Conservation (phyloP, 2,888 invertebrate genomes). For the Phania funesta region DNA sequence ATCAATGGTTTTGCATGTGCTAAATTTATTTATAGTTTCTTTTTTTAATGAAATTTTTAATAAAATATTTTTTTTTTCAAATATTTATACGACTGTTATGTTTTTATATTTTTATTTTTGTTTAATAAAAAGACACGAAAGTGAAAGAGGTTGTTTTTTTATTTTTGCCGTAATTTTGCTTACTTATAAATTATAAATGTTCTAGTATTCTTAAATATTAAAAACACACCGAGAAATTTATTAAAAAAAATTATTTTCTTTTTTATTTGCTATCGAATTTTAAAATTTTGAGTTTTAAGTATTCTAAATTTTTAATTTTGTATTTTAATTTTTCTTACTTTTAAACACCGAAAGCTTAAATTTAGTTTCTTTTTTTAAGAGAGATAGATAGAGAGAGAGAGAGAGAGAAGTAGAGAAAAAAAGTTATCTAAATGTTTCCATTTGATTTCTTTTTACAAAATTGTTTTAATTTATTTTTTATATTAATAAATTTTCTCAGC, state of each 20-base stretch:
- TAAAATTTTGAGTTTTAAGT: constrained; percentile 71
- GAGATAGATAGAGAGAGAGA: constrained; percentile 9
- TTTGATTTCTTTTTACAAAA: constrained; percentile 68
- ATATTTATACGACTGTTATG: constrained; percentile 67
- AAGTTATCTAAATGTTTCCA: constrained; percentile 62
- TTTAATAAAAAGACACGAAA: constrained; percentile 80
- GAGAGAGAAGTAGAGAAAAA: constrained; percentile 38
- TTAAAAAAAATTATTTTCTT: constrained; percentile 66
- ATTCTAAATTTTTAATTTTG: constrained; percentile 72
- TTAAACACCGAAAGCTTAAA: constrained; percentile 81
- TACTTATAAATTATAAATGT: constrained; percentile 64
- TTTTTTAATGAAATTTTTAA: constrained; percentile 53
- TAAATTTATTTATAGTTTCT: constrained; percentile 51
- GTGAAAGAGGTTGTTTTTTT: constrained; percentile 78
- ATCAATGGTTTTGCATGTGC: constrained; percentile 29
- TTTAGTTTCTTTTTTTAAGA: constrained; percentile 73
- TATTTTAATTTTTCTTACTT: constrained; percentile 64
- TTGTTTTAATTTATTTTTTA: constrained; percentile 56
- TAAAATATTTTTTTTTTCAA: constrained; percentile 49
- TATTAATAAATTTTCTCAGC: constrained; percentile 68
- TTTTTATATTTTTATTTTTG: constrained; percentile 63
- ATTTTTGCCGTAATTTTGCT: constrained; percentile 68
- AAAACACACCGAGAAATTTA: constrained; percentile 66
- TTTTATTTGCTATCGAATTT: constrained; percentile 74
- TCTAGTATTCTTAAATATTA: constrained; percentile 65